phyloP scores from a whole-genome alignment of 2,113 vertebrate species.

The Carassius gibelio region DNA sequence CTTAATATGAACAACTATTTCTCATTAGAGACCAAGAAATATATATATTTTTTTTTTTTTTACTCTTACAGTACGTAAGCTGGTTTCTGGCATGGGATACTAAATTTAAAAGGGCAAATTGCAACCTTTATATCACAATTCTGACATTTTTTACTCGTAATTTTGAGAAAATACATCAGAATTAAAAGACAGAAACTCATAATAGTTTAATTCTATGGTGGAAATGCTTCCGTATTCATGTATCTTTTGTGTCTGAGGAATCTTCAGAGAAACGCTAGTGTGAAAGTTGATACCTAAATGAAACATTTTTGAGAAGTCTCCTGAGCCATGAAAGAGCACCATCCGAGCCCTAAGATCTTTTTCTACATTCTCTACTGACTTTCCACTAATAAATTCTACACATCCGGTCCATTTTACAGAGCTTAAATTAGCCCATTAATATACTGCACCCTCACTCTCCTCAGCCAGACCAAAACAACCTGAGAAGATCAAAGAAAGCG shows the following conservation, averaged over 20 bases:
- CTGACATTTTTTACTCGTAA: too few relatives aligned
- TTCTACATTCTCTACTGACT: background rate
- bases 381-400: background rate
- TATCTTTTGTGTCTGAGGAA: background rate
- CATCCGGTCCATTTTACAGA: constrained; percentile 7
- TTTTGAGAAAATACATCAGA: too few relatives aligned
- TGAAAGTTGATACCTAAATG: background rate
- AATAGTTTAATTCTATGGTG: too few relatives aligned
- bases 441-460: background rate
- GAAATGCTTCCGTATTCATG: background rate
- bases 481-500: constrained; percentile 23
- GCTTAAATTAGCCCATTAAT: background rate
- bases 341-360: background rate
- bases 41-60: too few relatives aligned
- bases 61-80: too few relatives aligned
- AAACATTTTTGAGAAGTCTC: background rate
- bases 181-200: too few relatives aligned
- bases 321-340: background rate
- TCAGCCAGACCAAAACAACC: constrained; percentile 10
- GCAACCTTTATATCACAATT: too few relatives aligned
- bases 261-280: background rate
- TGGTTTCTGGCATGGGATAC: too few relatives aligned
- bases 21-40: too few relatives aligned
- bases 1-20: too few relatives aligned
- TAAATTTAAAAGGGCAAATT: too few relatives aligned